Base-by-base conservation (phyloP, 2,888 invertebrate genomes). In the Leptura quadrifasciata region DNA sequence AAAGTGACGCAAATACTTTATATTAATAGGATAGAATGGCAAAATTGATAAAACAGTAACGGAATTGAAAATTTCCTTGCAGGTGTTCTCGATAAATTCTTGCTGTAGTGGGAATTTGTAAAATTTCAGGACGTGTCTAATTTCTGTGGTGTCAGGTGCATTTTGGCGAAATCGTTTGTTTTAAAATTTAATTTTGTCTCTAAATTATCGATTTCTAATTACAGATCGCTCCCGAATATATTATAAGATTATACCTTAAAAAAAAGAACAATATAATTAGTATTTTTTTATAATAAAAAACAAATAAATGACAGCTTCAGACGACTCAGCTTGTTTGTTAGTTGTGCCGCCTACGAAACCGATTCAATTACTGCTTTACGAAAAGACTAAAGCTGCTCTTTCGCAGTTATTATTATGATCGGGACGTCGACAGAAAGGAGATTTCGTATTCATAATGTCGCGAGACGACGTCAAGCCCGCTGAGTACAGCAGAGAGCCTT, bases 381-480 rank as follows among this genome's bases (percentile, higher is more conserved):
- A 77, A 75, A 77, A 79, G 76, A 81, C 75, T 78, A 76, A 78
- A 74, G 74, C 72, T 79, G 79, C 79, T 81, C 79, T 78, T 81
- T 78, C 75, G 77, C 78, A 74, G 81, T 79, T 76, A 79, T 82
- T 82, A 83, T 81, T 81, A 83, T 83, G 81, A 81, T 80, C 82
- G 76, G 77, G 78, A 81, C 79, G 80, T 80, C 79, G 80, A 58
- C 61, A 73, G 74, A 64, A 63, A 55, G 75, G 76, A 81, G 79
- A 82, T 83, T 83, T 83, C 76, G 79, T 82, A 82, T 82, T 82
- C 82, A 82, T 82, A 80, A 80, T 81, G 80, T 77, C 72, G 64
- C 75, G 79, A 79, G 74, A 67, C 71, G 75, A 64, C 35, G 72
- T 67, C 72, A 75, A 47, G 17, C 71, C 39, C 69, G 72, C 61